Conservation (phyloP, 2,797 vertebrate species). For the Poecilia velifera region DNA sequence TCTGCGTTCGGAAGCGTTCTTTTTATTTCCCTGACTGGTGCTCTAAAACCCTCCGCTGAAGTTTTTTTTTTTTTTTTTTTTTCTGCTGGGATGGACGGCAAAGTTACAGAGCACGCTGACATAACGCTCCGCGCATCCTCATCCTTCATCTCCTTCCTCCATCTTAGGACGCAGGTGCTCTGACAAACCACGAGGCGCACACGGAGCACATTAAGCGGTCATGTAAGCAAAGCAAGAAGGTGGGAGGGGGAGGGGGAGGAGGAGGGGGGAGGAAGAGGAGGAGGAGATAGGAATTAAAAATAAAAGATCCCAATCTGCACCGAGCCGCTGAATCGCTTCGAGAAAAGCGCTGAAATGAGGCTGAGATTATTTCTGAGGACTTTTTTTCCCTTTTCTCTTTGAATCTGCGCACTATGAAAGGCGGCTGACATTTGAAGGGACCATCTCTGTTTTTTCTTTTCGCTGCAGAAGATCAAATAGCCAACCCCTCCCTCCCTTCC, state of each 20-base stretch:
- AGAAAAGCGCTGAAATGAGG: conserved; percentile 20
- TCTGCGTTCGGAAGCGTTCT: background rate
- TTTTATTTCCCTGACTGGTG: background rate
- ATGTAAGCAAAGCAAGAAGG: conserved; percentile 50
- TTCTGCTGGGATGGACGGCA: conserved; percentile 10
- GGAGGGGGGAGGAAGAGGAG: background rate
- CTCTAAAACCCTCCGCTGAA: conserved; percentile 7
- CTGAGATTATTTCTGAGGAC: conserved; percentile 46
- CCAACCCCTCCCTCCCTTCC: conserved; percentile 73
- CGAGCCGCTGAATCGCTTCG: conserved; percentile 8
- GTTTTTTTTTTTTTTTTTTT: conserved; percentile 1
- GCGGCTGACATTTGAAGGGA: conserved; percentile 84
- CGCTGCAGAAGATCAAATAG: conserved; percentile 83
- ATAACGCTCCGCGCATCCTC: conserved; percentile 49
- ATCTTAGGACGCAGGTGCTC: conserved; percentile 85
- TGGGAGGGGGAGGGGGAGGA: background rate
- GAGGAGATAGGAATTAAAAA: conserved; percentile 14
- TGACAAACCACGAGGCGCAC: conserved; percentile 69
- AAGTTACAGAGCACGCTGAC: conserved; percentile 54
- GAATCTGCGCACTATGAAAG: conserved; percentile 73
- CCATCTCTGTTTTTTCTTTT: conserved; percentile 77
- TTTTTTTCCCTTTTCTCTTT: conserved; percentile 29
- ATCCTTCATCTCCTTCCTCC: conserved; percentile 79
- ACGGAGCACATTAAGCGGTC: conserved; percentile 67
- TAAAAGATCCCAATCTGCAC: conserved; percentile 26